Conservation (phyloP, 2,797 vertebrate species). For the Podarcis siculus region DNA sequence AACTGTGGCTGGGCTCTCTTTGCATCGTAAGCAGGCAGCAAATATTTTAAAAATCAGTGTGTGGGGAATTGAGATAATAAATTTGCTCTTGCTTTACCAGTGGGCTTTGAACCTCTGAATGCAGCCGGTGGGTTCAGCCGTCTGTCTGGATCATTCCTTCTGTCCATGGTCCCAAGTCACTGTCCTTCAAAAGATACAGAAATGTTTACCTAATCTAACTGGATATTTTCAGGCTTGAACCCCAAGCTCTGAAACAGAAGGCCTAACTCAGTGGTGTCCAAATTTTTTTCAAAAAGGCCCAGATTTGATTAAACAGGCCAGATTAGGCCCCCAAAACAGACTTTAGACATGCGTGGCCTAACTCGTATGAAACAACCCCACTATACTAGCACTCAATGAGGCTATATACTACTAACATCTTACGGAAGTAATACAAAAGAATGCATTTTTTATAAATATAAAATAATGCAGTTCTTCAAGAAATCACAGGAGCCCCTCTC, state of each 20-base stretch:
- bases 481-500: neutral
- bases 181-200: neutral
- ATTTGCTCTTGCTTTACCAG: constrained; percentile 2
- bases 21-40: neutral
- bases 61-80: neutral
- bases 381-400: too few relatives aligned
- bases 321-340: too few relatives aligned
- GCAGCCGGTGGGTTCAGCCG: constrained; percentile 25
- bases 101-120: neutral
- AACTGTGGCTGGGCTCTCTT: neutral
- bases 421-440: too few relatives aligned
- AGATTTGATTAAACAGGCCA: too few relatives aligned
- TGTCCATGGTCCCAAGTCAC: neutral
- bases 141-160: neutral
- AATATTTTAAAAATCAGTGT: neutral
- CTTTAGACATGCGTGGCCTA: too few relatives aligned
- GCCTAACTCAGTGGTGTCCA: neutral
- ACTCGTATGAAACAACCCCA: too few relatives aligned
- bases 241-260: neutral
- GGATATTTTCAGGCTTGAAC: neutral
- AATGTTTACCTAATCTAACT: neutral
- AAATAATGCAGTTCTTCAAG: too few relatives aligned
- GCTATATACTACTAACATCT: too few relatives aligned
- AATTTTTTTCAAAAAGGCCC: too few relatives aligned
- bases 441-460: too few relatives aligned